Percentiles rank a stretch among this genome's conserved stretches.
Evolutionary conservation across 2,888 invertebrate species (phyloP).

Genomic region (Prenolepis imparis): DNA sequence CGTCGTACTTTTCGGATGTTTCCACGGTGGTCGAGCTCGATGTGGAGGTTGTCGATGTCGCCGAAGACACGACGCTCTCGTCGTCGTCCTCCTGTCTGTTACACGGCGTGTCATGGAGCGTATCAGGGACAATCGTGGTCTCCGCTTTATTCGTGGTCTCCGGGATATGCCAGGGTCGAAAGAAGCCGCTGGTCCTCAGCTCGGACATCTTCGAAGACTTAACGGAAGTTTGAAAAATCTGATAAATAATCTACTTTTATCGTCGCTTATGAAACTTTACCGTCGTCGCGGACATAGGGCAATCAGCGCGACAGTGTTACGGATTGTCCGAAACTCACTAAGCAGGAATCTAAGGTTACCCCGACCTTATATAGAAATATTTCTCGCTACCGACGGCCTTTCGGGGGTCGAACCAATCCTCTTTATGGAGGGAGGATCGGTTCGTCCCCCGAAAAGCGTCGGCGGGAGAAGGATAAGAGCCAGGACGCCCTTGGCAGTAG

Average conservation of each 20-base stretch:
- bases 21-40: background rate
- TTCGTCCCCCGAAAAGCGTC: constrained; percentile 69
- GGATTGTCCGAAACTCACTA: constrained; percentile 33
- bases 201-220: constrained; percentile 21
- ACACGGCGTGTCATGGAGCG: background rate
- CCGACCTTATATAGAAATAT: constrained; percentile 68
- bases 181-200: constrained; percentile 67
- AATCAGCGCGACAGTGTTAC: constrained; percentile 1
- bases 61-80: constrained; percentile 16
- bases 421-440: constrained; percentile 74
- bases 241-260: background rate
- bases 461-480: constrained; percentile 47
- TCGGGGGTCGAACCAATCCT: constrained; percentile 72
- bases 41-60: constrained; percentile 33
- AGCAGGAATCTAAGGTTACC: constrained; percentile 39
- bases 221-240: background rate
- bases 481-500: constrained; percentile 56
- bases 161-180: constrained; percentile 78
- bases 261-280: background rate
- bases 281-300: background rate
- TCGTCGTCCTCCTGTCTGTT: constrained; percentile 58
- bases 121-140: background rate
- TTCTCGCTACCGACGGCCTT: constrained; percentile 28
- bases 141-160: background rate
- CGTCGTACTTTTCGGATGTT: background rate